Evolutionary conservation across 2,113 vertebrate genomes (phyloP).

Genomic region (Hemiprocne comata): DNA sequence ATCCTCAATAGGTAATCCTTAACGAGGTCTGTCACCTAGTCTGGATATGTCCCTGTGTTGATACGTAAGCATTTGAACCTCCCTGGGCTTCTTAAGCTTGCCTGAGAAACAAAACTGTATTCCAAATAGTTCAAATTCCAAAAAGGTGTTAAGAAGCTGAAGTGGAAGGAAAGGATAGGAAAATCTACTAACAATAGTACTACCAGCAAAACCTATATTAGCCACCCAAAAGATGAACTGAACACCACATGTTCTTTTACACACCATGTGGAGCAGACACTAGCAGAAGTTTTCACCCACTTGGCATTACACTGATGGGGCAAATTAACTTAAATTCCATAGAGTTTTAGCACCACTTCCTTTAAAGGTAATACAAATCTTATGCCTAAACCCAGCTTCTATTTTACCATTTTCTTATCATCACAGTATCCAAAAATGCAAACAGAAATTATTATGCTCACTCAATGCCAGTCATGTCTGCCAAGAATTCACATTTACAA

Average conservation of each 20-base stretch:
- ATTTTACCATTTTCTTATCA: neutral
- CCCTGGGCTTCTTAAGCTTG: neutral
- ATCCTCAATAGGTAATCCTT: neutral
- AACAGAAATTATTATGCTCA: neutral
- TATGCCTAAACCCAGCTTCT: neutral
- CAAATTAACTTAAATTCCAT: neutral
- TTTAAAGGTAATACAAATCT: neutral
- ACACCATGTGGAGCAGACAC: neutral
- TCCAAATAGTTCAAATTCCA: neutral
- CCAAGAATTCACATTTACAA: constrained; percentile 23
- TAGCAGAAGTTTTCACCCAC: neutral
- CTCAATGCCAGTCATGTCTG: neutral
- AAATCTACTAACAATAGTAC: neutral
- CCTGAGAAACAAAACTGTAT: neutral
- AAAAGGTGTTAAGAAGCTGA: neutral
- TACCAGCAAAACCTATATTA: neutral
- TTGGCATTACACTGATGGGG: too few relatives aligned
- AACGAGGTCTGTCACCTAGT: neutral
- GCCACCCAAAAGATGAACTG: too few relatives aligned
- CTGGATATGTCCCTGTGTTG: neutral
- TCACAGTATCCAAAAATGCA: neutral
- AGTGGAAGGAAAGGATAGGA: neutral
- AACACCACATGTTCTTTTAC: neutral
- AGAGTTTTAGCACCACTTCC: neutral
- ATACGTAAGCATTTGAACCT: neutral